Conservation (phyloP, 2,797 vertebrate species). For the Siniperca undulata region DNA sequence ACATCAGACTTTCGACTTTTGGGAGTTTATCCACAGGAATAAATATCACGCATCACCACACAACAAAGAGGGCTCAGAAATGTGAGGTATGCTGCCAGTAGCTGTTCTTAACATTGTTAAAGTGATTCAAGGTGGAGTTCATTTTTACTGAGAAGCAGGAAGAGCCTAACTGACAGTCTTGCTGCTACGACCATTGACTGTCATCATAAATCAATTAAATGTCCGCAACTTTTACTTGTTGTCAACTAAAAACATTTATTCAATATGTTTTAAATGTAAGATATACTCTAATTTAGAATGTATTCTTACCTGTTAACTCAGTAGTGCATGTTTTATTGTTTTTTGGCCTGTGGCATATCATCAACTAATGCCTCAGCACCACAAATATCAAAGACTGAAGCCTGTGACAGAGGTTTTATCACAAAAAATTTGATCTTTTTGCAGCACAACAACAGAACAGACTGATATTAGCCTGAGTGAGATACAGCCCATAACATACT, state of each 20-base stretch:
- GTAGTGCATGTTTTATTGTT: not conserved
- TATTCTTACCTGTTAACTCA: not conserved
- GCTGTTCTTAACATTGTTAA: conserved; percentile 35
- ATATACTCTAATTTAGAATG: not conserved
- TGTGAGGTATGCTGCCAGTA: conserved; percentile 20
- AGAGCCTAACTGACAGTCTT: conserved; percentile 52
- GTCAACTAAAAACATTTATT: not conserved
- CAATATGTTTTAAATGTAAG: not conserved
- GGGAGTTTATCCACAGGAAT: conserved; percentile 47
- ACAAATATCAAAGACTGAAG: not conserved
- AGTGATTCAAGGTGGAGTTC: conserved; percentile 34
- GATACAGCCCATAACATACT: conserved; percentile 49
- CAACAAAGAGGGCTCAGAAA: conserved; percentile 51
- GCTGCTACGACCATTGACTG: not conserved
- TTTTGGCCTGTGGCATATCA: not conserved
- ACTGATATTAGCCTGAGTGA: conserved; percentile 45
- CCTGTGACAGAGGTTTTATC: not conserved
- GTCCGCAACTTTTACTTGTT: not conserved
- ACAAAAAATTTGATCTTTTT: conserved; percentile 1
- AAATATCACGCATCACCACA: conserved; percentile 45
- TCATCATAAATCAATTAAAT: not conserved
- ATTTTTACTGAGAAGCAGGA: conserved; percentile 23
- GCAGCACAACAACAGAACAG: conserved; percentile 42
- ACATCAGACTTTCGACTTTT: conserved; percentile 55
- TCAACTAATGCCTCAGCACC: not conserved